Evolutionary conservation across 2,113 vertebrate species (phyloP), one percentile per base, ranked within the genome.

Genomic region (Oxygymnocypris stewartii): DNA sequence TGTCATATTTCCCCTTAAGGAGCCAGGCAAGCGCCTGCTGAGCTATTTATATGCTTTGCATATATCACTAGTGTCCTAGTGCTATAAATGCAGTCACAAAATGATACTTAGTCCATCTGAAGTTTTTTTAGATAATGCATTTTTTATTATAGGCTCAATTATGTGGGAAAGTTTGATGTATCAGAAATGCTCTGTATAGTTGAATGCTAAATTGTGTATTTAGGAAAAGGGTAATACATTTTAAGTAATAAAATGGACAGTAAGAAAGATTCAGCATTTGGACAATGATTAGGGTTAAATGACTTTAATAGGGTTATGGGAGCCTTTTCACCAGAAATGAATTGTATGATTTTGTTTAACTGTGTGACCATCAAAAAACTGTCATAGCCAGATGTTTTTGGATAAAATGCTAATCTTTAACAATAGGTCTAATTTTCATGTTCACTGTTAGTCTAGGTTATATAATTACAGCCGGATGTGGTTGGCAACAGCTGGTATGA

Each of bases 11-110:
- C 76, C 18, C 23, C 71, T 88, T n/a, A 49, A 76, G 69, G 78
- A 85, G 37, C 10, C 71, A 59, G 65, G 51, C 80, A 83, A 49
- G 80, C 57, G 6, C 54, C 82, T 83, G 73, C 79, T 80, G 57
- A 83, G 49, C 77, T 69, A 87, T 86, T 87, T 85, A 75, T 83
- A 85, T 61, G 82, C 78, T 87, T 90, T 40, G 59, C 78, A 67
- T 85, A 74, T 67, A 81, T 61, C 18, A 88, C 59, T 35, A 25
- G 31, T 82, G 89, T 87, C 35, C 79, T 65, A 82, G 65, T 49
- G 12, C 11, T 49, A 23, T 87, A 74, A 80, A 67, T 25, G 14
- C 59, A 71, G 78, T 40, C 47, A 65, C 73, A 82, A 65, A 75
- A 84, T 78, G 37, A 44, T 25, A 67, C 35, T 8, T 71, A 49